Evolutionary conservation across 2,113 vertebrate species (phyloP).

Genomic region (Chaetodon trifascialis): DNA sequence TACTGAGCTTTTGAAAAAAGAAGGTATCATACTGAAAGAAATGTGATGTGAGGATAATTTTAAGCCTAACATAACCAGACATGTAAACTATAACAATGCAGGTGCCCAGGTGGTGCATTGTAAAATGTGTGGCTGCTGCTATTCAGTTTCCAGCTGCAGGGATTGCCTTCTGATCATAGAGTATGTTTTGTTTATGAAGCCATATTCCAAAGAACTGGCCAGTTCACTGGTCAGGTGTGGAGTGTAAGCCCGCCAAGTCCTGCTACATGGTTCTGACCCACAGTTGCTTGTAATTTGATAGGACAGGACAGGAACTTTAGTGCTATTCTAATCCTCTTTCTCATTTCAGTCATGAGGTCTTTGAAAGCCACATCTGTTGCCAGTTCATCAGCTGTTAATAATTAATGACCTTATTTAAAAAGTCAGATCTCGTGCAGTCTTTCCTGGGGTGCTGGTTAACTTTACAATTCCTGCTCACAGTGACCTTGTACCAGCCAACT

Average conservation of each 20-base stretch:
- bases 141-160: background rate
- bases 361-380: background rate
- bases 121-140: background rate
- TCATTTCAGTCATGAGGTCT: background rate
- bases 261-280: background rate
- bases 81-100: background rate
- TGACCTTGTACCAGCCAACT: conserved; percentile 43
- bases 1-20: background rate
- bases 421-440: background rate
- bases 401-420: conserved; percentile 9
- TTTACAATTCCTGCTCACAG: conserved; percentile 38
- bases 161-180: background rate
- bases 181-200: background rate
- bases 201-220: background rate
- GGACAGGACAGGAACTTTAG: no score
- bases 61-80: background rate
- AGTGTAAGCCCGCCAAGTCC: background rate
- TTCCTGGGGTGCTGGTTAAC: conserved; percentile 8
- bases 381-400: conserved; percentile 9
- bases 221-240: background rate
- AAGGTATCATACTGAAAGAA: background rate
- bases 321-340: no score
- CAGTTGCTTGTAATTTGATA: background rate
- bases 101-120: background rate
- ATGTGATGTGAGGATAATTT: conserved; percentile 15